Conservation (phyloP, 2,888 invertebrate genomes). For the Acrobasis repandana region DNA sequence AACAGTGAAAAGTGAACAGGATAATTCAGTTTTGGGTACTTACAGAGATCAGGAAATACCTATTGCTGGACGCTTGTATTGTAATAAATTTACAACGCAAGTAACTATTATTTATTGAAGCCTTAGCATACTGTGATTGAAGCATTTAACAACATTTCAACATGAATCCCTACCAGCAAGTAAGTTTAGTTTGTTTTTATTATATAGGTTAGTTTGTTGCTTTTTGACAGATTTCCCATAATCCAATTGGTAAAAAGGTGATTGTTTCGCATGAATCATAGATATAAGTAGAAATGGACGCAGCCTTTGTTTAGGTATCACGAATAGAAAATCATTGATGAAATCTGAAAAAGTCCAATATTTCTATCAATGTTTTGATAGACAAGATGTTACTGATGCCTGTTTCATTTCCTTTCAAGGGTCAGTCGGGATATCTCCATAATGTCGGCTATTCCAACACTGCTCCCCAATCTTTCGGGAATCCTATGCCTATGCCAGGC, state of each 20-base stretch:
- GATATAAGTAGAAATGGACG: background rate
- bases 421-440: conserved; percentile 77
- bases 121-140: no score
- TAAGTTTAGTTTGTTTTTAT: conserved; percentile 38
- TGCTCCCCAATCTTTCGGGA: conserved; percentile 78
- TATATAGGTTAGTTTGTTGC: background rate
- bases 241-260: background rate
- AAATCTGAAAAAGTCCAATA: no score
- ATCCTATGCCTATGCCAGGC: conserved; percentile 73
- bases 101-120: no score
- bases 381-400: conserved; percentile 14
- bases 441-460: conserved; percentile 76
- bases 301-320: conserved; percentile 13
- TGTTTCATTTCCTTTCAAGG: conserved; percentile 74
- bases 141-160: conserved; percentile 29
- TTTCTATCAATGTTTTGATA: no score
- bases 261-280: background rate
- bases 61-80: background rate
- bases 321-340: background rate
- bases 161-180: conserved; percentile 76
- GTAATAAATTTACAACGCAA: background rate
- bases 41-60: background rate
- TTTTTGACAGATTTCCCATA: background rate
- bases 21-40: background rate
- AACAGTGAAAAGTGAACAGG: background rate